These are phyloP conservation scores for Himalopsyche anomala DNA, from an alignment of 2,888 invertebrate genomes.

Conservation along the genomic window DNA sequence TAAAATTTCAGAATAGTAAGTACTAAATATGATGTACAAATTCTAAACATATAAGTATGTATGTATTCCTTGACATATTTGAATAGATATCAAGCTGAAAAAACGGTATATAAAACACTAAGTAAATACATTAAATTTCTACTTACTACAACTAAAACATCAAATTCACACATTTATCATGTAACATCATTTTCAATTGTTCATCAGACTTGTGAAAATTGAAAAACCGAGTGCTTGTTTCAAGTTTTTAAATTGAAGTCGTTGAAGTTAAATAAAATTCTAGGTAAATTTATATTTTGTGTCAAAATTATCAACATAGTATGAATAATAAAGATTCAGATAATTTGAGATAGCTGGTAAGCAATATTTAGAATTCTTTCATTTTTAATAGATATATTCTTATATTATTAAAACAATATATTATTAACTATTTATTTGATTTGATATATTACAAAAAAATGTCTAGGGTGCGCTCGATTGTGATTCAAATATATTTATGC, in stretches of 20 bases:
- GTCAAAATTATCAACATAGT: not conserved
- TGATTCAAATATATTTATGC: conserved; percentile 10
- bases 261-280: not conserved
- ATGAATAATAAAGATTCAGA: not conserved
- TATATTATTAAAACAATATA: conserved; percentile 22
- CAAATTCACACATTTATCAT: not conserved
- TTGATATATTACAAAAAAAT: not conserved
- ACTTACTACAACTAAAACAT: conserved; percentile 13
- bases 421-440: not conserved
- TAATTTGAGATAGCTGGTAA: conserved; percentile 18
- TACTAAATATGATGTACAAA: too few relatives aligned
- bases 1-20: too few relatives aligned
- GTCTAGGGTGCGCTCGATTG: conserved; percentile 14
- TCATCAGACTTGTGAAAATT: not conserved
- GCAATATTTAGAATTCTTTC: conserved; percentile 22
- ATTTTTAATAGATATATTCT: conserved; percentile 13
- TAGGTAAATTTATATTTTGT: not conserved
- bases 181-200: not conserved
- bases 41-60: too few relatives aligned
- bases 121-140: conserved; percentile 22
- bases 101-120: not conserved
- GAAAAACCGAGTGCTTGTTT: not conserved
- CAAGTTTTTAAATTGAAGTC: not conserved
- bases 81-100: not conserved
- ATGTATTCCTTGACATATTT: not conserved